Evolutionary conservation across 1,140 invertebrate genomes (phyloP).

Genomic region (Papilio glaucus): DNA sequence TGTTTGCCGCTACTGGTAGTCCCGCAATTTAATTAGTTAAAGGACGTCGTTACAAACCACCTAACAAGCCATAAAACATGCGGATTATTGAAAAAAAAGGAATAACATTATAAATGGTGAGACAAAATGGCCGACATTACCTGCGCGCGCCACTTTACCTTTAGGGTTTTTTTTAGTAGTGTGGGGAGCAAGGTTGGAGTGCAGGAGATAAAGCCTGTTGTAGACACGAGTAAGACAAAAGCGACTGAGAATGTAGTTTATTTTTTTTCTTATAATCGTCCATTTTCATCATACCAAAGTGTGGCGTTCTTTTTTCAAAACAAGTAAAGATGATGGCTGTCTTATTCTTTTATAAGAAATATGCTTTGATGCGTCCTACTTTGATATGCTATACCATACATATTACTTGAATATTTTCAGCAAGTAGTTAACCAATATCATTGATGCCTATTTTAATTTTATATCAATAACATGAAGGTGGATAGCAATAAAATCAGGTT

Average conservation of each 20-base stretch:
- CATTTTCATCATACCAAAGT: conserved; percentile 60
- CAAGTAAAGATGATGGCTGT: background rate
- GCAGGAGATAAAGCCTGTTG: conserved; percentile 71
- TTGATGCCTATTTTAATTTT: background rate
- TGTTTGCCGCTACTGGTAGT: conserved; percentile 65
- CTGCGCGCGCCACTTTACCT: conserved; percentile 69
- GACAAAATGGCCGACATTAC: conserved; percentile 74
- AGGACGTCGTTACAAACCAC: conserved; percentile 62
- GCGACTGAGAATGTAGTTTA: conserved; percentile 71
- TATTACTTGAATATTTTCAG: conserved; percentile 30
- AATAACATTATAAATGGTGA: conserved; percentile 64
- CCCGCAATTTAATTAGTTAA: conserved; percentile 67
- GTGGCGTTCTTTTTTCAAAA: conserved; percentile 59
- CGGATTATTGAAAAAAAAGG: conserved; percentile 70
- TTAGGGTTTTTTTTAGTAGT: conserved; percentile 56
- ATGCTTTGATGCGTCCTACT: background rate
- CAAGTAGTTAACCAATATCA: background rate
- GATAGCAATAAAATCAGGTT: conserved; percentile 20
- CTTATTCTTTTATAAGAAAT: conserved; percentile 8
- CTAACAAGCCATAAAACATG: conserved; percentile 76
- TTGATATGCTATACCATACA: background rate
- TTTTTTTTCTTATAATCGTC: conserved; percentile 73
- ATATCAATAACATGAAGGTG: background rate
- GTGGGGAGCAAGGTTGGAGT: conserved; percentile 55
- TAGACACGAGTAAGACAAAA: conserved; percentile 80